Conservation (phyloP, 2,113 vertebrate genomes). For the Eleginops maclovinus region DNA sequence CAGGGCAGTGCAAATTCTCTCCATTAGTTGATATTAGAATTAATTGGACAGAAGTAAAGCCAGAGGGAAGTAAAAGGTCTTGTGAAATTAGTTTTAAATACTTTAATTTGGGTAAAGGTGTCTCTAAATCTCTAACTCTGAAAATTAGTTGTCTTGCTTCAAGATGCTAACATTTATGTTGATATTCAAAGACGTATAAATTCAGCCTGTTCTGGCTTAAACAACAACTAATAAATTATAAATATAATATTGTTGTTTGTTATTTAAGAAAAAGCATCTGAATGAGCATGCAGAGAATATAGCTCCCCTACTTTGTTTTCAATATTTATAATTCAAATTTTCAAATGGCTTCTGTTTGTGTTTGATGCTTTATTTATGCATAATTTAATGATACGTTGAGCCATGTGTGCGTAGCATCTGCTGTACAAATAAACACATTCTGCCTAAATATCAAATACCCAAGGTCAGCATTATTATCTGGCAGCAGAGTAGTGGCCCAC, state of each 20-base stretch:
- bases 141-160: not conserved
- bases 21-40: not conserved
- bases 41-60: not conserved
- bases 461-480: not conserved
- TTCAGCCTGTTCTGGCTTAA: not conserved
- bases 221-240: not conserved
- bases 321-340: not conserved
- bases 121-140: not conserved
- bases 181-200: not conserved
- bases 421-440: not conserved
- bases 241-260: not conserved
- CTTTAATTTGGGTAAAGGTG: not conserved
- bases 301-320: not conserved
- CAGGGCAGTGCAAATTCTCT: not conserved
- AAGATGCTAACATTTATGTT: not conserved
- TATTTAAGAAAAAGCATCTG: not conserved
- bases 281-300: not conserved
- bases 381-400: not conserved
- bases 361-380: not conserved
- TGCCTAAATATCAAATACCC: not conserved
- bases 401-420: not conserved
- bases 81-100: not conserved
- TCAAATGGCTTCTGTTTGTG: not conserved
- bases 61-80: not conserved
- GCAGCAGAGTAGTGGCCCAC: slow-evolving; percentile 59